These are phyloP conservation scores for Nesidiocoris tenuis DNA, from an alignment of 2,888 invertebrate species.

Conservation along the genomic window DNA sequence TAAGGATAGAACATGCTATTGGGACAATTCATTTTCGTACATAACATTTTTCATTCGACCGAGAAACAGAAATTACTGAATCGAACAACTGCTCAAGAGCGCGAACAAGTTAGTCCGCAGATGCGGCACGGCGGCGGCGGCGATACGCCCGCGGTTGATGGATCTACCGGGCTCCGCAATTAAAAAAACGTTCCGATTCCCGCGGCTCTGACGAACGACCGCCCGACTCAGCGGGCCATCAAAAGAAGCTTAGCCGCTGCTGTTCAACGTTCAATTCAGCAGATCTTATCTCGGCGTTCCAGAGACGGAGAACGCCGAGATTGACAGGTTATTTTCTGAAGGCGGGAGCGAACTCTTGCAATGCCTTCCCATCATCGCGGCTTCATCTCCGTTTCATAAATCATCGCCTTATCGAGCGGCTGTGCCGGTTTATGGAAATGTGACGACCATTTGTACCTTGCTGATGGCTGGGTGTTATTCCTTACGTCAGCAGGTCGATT, in stretches of 20 bases:
- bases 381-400: conserved; percentile 30
- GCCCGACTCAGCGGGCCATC: conserved; percentile 11
- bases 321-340: conserved; percentile 27
- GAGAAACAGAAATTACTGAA: too few relatives aligned
- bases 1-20: too few relatives aligned
- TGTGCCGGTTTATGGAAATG: neutral
- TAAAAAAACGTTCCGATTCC: neutral
- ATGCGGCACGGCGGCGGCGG: too few relatives aligned
- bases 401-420: neutral
- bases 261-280: conserved; percentile 6
- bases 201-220: neutral
- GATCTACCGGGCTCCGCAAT: too few relatives aligned
- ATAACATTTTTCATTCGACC: too few relatives aligned
- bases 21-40: too few relatives aligned
- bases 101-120: too few relatives aligned
- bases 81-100: too few relatives aligned
- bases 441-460: neutral
- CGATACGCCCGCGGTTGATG: too few relatives aligned
- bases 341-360: neutral
- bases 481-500: too few relatives aligned
- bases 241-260: conserved; percentile 9
- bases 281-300: conserved; percentile 12
- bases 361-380: neutral
- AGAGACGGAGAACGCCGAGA: conserved; percentile 13
- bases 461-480: too few relatives aligned